Percentiles rank a stretch among this genome's conserved stretches.
Evolutionary conservation across 2,888 invertebrate species (phyloP).

Genomic region (Scaptomyza parva): DNA sequence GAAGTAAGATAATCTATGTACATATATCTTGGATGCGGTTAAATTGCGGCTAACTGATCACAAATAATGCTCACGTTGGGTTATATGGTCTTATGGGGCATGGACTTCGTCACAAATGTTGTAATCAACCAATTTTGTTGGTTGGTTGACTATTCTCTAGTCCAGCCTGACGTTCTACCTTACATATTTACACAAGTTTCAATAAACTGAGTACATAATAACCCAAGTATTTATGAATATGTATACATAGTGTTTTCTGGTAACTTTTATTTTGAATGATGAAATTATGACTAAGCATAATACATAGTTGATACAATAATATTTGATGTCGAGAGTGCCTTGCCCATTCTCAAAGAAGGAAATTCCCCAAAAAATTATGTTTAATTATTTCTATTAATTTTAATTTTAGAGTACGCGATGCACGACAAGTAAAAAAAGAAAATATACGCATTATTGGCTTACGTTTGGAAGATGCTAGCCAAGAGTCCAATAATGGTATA

Average conservation of each 20-base stretch:
- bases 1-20: constrained; percentile 37
- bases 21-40: constrained; percentile 16
- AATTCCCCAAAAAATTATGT: not conserved
- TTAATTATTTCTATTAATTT: not conserved
- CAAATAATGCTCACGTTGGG: constrained; percentile 15
- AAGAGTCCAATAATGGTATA: constrained; percentile 85
- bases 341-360: too few relatives aligned
- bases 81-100: constrained; percentile 5
- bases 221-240: too few relatives aligned
- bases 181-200: too few relatives aligned
- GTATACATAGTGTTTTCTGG: too few relatives aligned
- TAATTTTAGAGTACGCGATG: constrained; percentile 25
- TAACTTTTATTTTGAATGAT: constrained; percentile 7
- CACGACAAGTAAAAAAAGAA: not conserved
- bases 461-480: constrained; percentile 57
- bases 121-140: constrained; percentile 3
- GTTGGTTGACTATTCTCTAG: not conserved
- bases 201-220: too few relatives aligned
- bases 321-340: too few relatives aligned
- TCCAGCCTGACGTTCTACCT: not conserved
- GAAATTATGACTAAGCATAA: not conserved
- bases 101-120: constrained; percentile 14
- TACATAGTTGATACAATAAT: too few relatives aligned
- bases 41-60: constrained; percentile 14
- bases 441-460: constrained; percentile 52